Conservation (phyloP, 2,888 invertebrate genomes). For the Rhingia campestris region DNA sequence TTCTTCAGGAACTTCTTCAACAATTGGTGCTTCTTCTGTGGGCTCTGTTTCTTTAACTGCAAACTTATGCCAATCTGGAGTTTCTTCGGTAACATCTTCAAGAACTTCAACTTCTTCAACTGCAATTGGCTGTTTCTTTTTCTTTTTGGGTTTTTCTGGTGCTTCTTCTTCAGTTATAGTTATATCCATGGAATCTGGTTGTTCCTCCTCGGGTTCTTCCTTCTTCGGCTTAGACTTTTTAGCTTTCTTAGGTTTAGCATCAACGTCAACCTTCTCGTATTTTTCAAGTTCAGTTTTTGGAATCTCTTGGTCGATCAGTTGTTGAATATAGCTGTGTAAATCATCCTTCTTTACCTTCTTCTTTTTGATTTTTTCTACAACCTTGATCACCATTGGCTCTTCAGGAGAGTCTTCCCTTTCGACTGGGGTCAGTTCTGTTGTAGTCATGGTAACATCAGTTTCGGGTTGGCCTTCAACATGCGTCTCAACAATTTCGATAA, state of each 20-base stretch:
- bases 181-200: slow-evolving; percentile 76
- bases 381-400: slow-evolving; percentile 53
- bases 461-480: slow-evolving; percentile 78
- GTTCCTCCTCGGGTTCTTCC: slow-evolving; percentile 69
- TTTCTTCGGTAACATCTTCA: slow-evolving; percentile 39
- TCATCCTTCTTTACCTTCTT: slow-evolving; percentile 80
- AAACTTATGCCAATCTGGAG: slow-evolving; percentile 61
- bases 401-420: slow-evolving; percentile 75
- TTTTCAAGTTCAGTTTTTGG: slow-evolving; percentile 82
- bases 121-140: slow-evolving; percentile 77
- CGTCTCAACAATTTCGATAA: slow-evolving; percentile 78
- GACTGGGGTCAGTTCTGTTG: slow-evolving; percentile 79
- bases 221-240: slow-evolving; percentile 77
- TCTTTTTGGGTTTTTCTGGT: slow-evolving; percentile 76
- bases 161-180: slow-evolving; percentile 77
- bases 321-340: slow-evolving; percentile 81
- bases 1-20: slow-evolving; percentile 54
- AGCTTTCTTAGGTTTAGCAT: slow-evolving; percentile 79
- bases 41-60: slow-evolving; percentile 65
- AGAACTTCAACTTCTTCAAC: slow-evolving; percentile 75
- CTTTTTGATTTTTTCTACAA: slow-evolving; percentile 76
- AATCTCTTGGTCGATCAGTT: slow-evolving; percentile 82
- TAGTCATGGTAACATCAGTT: slow-evolving; percentile 80
- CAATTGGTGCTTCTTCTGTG: slow-evolving; percentile 67
- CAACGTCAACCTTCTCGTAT: slow-evolving; percentile 82